Evolutionary conservation across 1,140 invertebrate genomes (phyloP).

Genomic region (Leptoteleia sp.): DNA sequence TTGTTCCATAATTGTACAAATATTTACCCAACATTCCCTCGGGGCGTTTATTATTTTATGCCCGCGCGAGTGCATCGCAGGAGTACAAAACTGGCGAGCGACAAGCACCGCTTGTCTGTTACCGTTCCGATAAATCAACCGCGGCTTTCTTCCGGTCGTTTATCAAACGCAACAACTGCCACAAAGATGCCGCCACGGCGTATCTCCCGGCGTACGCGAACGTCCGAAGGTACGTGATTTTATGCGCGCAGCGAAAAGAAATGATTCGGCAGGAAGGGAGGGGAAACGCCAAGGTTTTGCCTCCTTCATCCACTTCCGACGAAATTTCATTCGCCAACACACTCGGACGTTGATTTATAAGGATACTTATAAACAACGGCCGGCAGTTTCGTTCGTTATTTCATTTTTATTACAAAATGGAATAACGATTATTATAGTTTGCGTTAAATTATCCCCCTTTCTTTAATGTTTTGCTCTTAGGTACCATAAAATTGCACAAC

Average conservation of each 20-base stretch:
- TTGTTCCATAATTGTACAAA: conserved; percentile 18
- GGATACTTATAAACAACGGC: too few relatives aligned
- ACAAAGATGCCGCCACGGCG: conserved; percentile 40
- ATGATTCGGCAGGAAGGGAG: not conserved
- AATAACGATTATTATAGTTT: too few relatives aligned
- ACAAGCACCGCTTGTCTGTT: conserved; percentile 50
- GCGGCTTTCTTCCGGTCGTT: conserved; percentile 77
- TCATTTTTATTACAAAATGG: too few relatives aligned
- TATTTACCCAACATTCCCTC: conserved; percentile 18
- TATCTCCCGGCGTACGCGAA: conserved; percentile 26
- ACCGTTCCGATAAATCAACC: conserved; percentile 71
- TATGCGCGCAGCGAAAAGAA: conserved; percentile 15
- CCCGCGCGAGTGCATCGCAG: conserved; percentile 36
- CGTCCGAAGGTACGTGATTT: conserved; percentile 43
- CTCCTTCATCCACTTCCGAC: conserved; percentile 9
- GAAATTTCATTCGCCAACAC: conserved; percentile 5
- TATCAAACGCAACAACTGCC: conserved; percentile 69
- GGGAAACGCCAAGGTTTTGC: not conserved
- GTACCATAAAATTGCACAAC: too few relatives aligned
- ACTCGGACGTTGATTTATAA: too few relatives aligned
- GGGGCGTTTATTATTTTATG: conserved; percentile 47
- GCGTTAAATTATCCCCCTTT: too few relatives aligned
- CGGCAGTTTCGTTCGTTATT: too few relatives aligned
- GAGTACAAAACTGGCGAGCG: conserved; percentile 34
- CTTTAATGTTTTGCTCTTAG: too few relatives aligned